phyloP scores from a whole-genome alignment of 2,113 vertebrate species.

The Xyrauchen texanus region DNA sequence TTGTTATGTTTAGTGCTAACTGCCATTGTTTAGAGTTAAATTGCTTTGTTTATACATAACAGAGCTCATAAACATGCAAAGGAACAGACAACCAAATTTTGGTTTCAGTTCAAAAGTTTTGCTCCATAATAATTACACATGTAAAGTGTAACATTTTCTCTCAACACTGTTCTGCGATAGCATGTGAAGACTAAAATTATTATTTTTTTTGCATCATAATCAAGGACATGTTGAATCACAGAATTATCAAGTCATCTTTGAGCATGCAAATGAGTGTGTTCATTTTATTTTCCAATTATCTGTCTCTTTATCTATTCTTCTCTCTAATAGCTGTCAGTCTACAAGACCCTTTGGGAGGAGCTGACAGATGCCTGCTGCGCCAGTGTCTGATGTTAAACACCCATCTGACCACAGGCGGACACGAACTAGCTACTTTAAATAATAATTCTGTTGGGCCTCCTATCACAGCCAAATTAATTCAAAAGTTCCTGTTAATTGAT shows the following conservation, averaged over 20 bases:
- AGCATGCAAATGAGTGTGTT: neutral
- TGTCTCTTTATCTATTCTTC: constrained; percentile 8
- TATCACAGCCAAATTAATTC: neutral
- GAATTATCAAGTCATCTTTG: neutral
- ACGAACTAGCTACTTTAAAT: constrained; percentile 27
- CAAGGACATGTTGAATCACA: neutral
- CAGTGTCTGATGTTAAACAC: constrained; percentile 33
- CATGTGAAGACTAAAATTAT: too few relatives aligned
- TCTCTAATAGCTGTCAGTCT: constrained; percentile 2
- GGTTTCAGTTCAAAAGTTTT: too few relatives aligned
- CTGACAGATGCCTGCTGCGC: constrained; percentile 36
- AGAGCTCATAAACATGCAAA: too few relatives aligned
- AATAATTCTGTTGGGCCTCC: constrained; percentile 13
- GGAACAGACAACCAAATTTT: too few relatives aligned
- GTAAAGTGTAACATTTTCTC: too few relatives aligned
- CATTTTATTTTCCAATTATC: neutral
- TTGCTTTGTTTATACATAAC: neutral
- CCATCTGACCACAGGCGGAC: constrained; percentile 24
- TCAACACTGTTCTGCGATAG: too few relatives aligned
- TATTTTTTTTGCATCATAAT: too few relatives aligned
- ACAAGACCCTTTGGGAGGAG: neutral
- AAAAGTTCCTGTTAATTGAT: constrained; percentile 19
- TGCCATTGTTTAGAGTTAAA: neutral
- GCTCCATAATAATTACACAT: too few relatives aligned
- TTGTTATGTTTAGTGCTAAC: neutral